These are phyloP conservation scores for Iselma pallidipennis DNA, from an alignment of 2,888 invertebrate species.

Conservation along the genomic window DNA sequence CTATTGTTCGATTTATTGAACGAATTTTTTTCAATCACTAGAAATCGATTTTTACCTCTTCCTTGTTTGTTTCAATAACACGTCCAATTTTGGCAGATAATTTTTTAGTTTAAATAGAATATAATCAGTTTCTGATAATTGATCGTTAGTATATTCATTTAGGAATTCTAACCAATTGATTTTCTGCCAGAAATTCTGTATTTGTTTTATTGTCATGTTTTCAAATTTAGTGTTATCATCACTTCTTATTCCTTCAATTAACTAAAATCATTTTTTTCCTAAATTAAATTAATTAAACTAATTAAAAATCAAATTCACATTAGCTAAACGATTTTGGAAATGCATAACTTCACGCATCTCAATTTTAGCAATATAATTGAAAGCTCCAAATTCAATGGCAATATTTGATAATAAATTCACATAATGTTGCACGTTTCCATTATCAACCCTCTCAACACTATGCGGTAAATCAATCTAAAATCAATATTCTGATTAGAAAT, in stretches of 20 bases:
- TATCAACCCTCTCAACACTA: slow-evolving; percentile 18
- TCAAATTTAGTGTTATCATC: not conserved
- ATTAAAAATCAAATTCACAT: slow-evolving; percentile 13
- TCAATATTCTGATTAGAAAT: not conserved
- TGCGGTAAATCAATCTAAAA: slow-evolving; percentile 34
- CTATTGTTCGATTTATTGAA: not conserved
- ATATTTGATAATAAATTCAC: slow-evolving; percentile 30
- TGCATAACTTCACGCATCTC: slow-evolving; percentile 24
- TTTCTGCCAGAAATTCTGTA: slow-evolving; percentile 9
- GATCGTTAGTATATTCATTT: slow-evolving; percentile 11
- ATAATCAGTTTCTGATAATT: slow-evolving; percentile 15
- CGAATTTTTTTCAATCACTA: not conserved
- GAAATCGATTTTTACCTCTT: slow-evolving; percentile 22
- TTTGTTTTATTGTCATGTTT: slow-evolving; percentile 1
- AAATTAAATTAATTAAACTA: not conserved
- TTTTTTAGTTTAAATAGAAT: slow-evolving; percentile 14
- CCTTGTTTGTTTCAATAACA: slow-evolving; percentile 20
- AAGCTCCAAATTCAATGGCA: slow-evolving; percentile 28
- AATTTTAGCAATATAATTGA: slow-evolving; percentile 20
- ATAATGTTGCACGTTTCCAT: slow-evolving; percentile 23
- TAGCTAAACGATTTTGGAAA: slow-evolving; percentile 26
- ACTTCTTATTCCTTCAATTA: not conserved
- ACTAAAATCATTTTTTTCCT: not conserved
- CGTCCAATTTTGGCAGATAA: slow-evolving; percentile 26
- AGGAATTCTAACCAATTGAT: slow-evolving; percentile 13